Evolutionary conservation across 92 coral and sea anemone genomes (phyloP).

Genomic region (Actinostola sp.): DNA sequence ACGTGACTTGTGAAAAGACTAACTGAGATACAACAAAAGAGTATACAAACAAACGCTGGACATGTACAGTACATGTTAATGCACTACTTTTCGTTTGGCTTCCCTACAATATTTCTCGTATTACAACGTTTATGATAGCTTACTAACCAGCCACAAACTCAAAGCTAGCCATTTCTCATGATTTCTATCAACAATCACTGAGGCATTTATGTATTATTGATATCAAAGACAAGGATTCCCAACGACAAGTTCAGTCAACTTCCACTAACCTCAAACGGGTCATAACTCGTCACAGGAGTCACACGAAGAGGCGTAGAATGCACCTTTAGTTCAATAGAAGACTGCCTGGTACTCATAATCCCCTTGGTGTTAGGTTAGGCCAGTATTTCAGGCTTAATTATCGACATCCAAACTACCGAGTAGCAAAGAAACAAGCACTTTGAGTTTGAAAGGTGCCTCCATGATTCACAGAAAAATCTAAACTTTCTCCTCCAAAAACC

Average conservation of each 20-base stretch:
- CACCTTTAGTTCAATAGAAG: conserved; percentile 46
- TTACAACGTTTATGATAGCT: not conserved
- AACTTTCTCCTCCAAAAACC: not conserved
- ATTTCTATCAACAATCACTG: not conserved
- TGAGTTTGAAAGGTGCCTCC: conserved; percentile 15
- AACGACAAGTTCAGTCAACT: conserved; percentile 10
- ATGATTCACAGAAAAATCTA: conserved; percentile 2
- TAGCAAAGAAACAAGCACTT: conserved; percentile 9
- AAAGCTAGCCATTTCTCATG: not conserved
- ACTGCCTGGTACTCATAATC: conserved; percentile 26
- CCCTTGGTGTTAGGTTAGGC: not conserved
- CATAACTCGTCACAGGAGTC: conserved; percentile 87
- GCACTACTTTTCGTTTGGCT: too few species aligned
- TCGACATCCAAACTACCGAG: conserved; percentile 14
- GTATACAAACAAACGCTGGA: too few species aligned
- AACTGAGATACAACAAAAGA: too few species aligned
- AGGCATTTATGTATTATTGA: conserved; percentile 24
- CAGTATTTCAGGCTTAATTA: not conserved
- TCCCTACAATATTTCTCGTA: too few species aligned
- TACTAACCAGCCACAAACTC: not conserved
- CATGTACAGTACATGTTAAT: too few species aligned
- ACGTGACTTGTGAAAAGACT: too few species aligned
- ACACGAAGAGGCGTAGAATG: conserved; percentile 63
- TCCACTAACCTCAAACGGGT: conserved; percentile 93
- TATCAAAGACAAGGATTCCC: conserved; percentile 27